A percentile compares a stretch with the other conserved stretches of the same genome.
Conservation (phyloP, 2,888 invertebrate genomes). For the Drosophila infuscata region DNA sequence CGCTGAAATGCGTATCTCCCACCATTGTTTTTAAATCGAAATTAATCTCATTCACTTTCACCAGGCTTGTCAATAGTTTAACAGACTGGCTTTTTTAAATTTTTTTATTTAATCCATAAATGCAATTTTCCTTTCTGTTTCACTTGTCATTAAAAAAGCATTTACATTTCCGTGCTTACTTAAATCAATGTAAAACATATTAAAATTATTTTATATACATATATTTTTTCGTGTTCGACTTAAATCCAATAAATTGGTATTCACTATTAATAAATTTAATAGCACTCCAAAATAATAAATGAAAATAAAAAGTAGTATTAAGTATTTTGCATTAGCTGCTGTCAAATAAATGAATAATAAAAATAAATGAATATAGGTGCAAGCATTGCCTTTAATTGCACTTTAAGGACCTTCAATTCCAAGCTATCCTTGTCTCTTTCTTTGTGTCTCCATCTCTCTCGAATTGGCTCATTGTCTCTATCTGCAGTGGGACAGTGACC, state of each 20-base stretch:
- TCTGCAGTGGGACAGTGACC: slow-evolving; percentile 57
- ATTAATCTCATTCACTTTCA: not conserved
- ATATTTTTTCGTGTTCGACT: not conserved
- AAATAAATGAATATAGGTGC: not conserved
- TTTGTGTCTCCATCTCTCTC: not conserved
- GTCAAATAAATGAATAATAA: not conserved
- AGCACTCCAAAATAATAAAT: not conserved
- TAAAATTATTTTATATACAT: not conserved
- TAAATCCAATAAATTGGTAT: not conserved
- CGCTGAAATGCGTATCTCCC: not conserved
- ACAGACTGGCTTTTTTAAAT: not conserved
- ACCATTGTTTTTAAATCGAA: not conserved
- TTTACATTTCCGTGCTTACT: not conserved
- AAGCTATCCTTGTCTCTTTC: not conserved
- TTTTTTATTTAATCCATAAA: not conserved
- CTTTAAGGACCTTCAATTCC: slow-evolving; percentile 2
- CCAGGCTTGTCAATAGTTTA: not conserved
- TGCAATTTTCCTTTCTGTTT: not conserved
- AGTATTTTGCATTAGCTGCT: not conserved
- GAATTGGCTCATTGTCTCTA: slow-evolving; percentile 4
- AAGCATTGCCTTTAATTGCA: not conserved
- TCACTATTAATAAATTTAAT: not conserved
- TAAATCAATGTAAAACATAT: not conserved
- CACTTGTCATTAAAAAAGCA: not conserved
- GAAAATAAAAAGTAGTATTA: not conserved